Percentiles rank a stretch among this genome's conserved stretches.
Evolutionary conservation across 2,888 invertebrate genomes (phyloP).

Genomic region (Empis livida): DNA sequence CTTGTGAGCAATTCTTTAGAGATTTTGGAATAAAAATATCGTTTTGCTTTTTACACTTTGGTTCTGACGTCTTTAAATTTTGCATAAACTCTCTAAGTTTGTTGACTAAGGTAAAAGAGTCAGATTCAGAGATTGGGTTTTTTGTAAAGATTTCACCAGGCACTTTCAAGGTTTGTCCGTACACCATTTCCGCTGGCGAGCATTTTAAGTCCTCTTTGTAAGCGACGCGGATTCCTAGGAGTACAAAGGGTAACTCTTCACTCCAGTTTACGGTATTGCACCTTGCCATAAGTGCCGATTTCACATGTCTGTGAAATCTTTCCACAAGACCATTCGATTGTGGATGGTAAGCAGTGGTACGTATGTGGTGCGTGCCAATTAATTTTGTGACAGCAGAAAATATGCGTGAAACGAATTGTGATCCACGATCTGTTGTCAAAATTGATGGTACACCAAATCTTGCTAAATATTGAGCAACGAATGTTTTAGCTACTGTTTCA

Average conservation of each 20-base stretch:
- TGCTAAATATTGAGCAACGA: constrained; percentile 2
- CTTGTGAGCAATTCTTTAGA: neutral
- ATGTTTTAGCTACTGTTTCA: too few species aligned
- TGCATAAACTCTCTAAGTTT: too few species aligned
- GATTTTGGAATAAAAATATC: too few species aligned
- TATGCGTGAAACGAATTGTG: constrained; percentile 4
- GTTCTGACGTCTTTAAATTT: too few species aligned
- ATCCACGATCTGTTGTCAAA: constrained; percentile 3
- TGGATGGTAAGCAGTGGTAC: neutral
- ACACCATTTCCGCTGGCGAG: neutral
- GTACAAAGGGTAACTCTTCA: too few species aligned
- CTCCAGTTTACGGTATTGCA: neutral
- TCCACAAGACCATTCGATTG: neutral
- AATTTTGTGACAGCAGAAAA: constrained; percentile 1
- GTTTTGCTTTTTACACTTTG: too few species aligned
- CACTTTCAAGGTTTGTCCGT: neutral
- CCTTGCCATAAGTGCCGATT: neutral
- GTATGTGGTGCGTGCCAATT: too few species aligned
- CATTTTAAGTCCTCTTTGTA: neutral
- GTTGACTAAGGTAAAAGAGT: too few species aligned
- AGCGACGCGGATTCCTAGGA: neutral
- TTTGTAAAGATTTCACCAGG: neutral
- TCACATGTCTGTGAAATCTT: neutral
- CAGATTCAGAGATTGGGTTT: too few species aligned
- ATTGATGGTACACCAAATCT: constrained; percentile 1